Percentiles rank a stretch among this genome's conserved stretches.
These are phyloP conservation scores for Mastigias papua DNA, from an alignment of 30 jellyfish, hydroid and myxozoan genomes.

Conservation along the genomic window DNA sequence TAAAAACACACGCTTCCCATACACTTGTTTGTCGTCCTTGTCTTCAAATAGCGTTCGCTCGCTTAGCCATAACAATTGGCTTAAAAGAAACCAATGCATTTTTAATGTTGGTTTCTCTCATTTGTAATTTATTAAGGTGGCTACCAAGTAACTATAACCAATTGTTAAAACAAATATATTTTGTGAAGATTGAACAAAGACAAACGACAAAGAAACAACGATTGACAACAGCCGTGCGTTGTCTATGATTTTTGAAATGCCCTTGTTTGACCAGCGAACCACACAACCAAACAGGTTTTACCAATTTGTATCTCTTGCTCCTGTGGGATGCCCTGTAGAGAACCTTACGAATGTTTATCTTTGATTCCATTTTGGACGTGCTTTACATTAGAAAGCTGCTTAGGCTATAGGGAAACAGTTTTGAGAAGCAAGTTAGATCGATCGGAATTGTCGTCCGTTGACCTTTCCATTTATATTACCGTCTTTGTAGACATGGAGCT, in stretches of 20 bases:
- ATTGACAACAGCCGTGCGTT: neutral
- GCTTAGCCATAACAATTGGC: neutral
- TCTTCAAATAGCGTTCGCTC: neutral
- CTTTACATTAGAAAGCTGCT: no score
- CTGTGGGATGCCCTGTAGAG: no score
- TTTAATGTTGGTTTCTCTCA: slow-evolving; percentile 6
- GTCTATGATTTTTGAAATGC: neutral
- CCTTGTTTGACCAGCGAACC: neutral
- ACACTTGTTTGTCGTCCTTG: neutral
- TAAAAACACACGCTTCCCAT: neutral
- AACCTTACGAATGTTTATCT: no score
- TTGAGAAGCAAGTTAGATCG: no score
- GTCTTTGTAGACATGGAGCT: no score
- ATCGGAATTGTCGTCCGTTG: no score
- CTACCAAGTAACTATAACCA: neutral
- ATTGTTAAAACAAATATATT: neutral
- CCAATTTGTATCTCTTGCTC: no score
- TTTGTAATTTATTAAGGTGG: neutral
- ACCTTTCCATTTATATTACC: no score
- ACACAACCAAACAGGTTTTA: neutral
- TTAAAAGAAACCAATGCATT: neutral
- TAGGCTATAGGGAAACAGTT: no score
- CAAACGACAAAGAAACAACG: neutral
- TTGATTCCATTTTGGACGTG: no score
- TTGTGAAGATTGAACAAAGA: neutral